Base-by-base conservation (phyloP, 2,888 invertebrate species). In the Tiliacea citrago region DNA sequence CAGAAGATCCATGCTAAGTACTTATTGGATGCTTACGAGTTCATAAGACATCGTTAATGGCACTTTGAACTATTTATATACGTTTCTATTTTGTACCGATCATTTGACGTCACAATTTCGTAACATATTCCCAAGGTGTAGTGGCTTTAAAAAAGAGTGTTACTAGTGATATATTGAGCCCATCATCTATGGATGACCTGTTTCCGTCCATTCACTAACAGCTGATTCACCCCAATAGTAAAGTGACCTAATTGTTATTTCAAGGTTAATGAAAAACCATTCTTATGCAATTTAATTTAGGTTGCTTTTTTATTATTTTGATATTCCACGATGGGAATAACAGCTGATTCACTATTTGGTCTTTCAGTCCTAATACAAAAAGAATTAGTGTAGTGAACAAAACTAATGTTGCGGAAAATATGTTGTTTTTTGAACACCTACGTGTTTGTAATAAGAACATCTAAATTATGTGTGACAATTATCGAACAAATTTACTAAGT, bases 101-200 rank as follows among this genome's bases (percentile, higher is more conserved):
- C 5, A 24, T 35, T 21, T 80, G 81, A 68, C 81, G 55, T 75
- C 70, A 81, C 35, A 9, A 29, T 77, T 6, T 63, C 55, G 55
- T 63, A 72, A 77, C 72, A 35, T 35, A 18, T 10, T 67, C 13
- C 42, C 45, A 82, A 69, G 51, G 60, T 79, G 65, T 66, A 67
- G 12, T 51, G 35, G 60, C 12, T 76, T 63, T 69, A 42, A 81
- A 82, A 45, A 65, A 57, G 13, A 67, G 16, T 51, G 51, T 73
- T 55, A 21, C 39, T 49, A 66, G 1, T 82, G 77, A 85, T 82
- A 85, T 24, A 77, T 70, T 76, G 51, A 70, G 63, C 62, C 5
- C 69, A 53, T 62, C 24, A 57, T 10, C 21, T 39, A 58, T 80
- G 39, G 49, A 65, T 82, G 82, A 75, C 82, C 85, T 82, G 66